Evolutionary conservation across 2,797 vertebrate species (phyloP).

Genomic region (Alauda arvensis): DNA sequence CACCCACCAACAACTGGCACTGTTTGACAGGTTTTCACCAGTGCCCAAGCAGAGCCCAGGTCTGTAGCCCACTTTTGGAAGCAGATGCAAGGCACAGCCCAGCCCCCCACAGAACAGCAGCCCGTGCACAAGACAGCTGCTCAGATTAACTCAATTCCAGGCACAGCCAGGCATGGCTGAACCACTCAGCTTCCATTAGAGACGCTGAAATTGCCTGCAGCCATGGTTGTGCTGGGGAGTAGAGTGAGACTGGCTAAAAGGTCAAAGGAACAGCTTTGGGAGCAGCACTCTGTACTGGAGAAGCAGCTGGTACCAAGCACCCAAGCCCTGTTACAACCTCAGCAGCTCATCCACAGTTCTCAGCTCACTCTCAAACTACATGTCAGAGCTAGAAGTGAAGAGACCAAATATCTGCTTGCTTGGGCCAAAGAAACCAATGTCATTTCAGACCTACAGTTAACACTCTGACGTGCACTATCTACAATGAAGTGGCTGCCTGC

Average conservation of each 20-base stretch:
- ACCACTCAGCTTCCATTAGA: neutral
- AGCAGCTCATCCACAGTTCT: neutral
- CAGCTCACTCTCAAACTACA: neutral
- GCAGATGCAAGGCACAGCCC: neutral
- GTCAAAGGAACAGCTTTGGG: neutral
- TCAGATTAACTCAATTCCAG: neutral
- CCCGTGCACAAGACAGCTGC: rapidly evolving
- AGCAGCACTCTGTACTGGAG: neutral
- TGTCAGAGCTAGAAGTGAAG: neutral
- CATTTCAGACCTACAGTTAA: neutral
- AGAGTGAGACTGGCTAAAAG: neutral
- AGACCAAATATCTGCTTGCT: neutral
- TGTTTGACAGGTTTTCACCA: neutral
- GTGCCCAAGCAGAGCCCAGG: neutral
- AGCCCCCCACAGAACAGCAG: neutral
- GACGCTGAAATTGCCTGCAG: neutral
- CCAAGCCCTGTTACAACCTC: neutral
- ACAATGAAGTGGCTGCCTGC: neutral
- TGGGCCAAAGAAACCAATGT: neutral
- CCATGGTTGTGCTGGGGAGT: neutral
- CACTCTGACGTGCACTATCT: neutral
- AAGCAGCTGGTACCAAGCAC: neutral
- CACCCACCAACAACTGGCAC: neutral
- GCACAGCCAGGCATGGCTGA: neutral
- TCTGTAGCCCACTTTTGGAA: neutral